A percentile compares a stretch with the other conserved stretches of the same genome.
These are phyloP conservation scores for Lucifuga dentata DNA, from an alignment of 2,113 vertebrate genomes.

Conservation along the genomic window DNA sequence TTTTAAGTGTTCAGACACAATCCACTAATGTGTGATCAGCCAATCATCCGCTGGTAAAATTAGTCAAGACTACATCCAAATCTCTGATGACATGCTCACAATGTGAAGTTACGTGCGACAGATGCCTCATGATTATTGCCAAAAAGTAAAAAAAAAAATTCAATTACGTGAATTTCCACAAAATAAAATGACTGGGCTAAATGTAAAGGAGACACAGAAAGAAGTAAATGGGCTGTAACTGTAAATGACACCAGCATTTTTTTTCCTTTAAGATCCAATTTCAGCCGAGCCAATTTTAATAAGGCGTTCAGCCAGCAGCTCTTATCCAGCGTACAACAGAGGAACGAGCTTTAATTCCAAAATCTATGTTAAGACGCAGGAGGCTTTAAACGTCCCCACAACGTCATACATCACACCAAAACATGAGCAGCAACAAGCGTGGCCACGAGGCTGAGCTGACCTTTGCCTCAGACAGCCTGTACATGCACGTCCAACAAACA, in stretches of 20 bases:
- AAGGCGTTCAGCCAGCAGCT: conserved; percentile 14
- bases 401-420: background rate
- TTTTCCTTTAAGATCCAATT: conserved; percentile 52
- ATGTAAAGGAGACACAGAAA: conserved; percentile 24
- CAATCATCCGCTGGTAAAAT: no score
- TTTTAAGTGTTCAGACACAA: no score
- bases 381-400: conserved; percentile 6
- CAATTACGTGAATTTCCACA: conserved; percentile 11
- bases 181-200: conserved; percentile 21
- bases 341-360: conserved; percentile 18
- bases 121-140: background rate
- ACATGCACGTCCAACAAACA: no score
- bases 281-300: conserved; percentile 33
- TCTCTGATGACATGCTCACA: no score
- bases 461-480: background rate
- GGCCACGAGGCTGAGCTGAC: background rate
- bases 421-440: no score
- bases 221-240: conserved; percentile 27
- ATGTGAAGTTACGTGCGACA: no score
- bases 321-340: conserved; percentile 3
- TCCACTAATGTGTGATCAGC: no score
- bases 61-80: no score
- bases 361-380: conserved; percentile 13
- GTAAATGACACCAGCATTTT: conserved; percentile 39
- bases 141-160: conserved; percentile 27